Evolutionary conservation across 2,113 vertebrate genomes (phyloP), one percentile per base, ranked within the genome.

Genomic region (Furnarius figulus): DNA sequence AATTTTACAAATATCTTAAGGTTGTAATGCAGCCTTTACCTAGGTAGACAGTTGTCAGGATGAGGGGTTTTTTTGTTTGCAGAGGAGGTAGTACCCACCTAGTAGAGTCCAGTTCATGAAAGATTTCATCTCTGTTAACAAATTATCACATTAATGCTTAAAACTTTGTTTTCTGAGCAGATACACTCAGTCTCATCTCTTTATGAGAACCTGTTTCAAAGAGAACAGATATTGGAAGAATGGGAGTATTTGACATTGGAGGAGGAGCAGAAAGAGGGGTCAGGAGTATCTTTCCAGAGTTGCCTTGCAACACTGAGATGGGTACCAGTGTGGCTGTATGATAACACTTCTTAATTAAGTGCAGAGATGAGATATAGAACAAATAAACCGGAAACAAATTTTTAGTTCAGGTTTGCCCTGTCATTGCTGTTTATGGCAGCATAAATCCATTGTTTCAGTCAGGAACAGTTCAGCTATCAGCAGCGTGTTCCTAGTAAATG

Each of bases 301-400:
- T 61, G 31, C 72, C 2, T 14, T 90, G 61, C 65, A 55, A 37
- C 33, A 55, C 1, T 1, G 70, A 66, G 46, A 25, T 88, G 49
- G 50, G 59, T 86, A 42, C 22, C 37, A 37, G 33, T 19, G 39
- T 84, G 77, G 37, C 46, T 62, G 37, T 56, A 10, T 72, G 89
- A 85, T 94, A 95, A 85, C 19, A 15, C 66, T 91, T 90, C 46
- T 95, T 95, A 88, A 88, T 88, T 86, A 94, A 94, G 52, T 76
- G 62, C 49, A 70, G 84, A 84, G 71, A 96, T 96, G 49, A 75
- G 71, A 92, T 90, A 81, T 0, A 55, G 81, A 75, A 23, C 33
- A 95, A 89, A 37, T 85, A 50, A 82, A 72, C 70, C 40, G 0
- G 25, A 91, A 91, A 76, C 23, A 67, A 44, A 33, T 27, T 47